phyloP scores from a whole-genome alignment of 2,113 vertebrate genomes.

The Thalassoma bifasciatum region DNA sequence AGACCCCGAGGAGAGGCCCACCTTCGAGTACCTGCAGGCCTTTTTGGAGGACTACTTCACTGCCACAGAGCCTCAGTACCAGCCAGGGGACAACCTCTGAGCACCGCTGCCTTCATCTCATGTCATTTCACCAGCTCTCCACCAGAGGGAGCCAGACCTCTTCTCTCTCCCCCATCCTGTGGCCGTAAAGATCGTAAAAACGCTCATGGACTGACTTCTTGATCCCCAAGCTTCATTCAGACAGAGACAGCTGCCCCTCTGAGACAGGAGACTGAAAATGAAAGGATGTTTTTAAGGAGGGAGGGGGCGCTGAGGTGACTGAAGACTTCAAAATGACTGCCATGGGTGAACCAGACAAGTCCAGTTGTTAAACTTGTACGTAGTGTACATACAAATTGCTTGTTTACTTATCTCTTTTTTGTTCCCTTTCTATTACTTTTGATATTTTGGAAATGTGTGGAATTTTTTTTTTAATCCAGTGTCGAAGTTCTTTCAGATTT shows the following conservation, averaged over 20 bases:
- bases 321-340: slow-evolving; percentile 56
- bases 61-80: slow-evolving; percentile 99
- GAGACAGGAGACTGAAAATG: slow-evolving; percentile 40
- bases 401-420: slow-evolving; percentile 90
- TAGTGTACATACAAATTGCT: slow-evolving; percentile 98
- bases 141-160: slow-evolving; percentile 66
- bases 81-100: slow-evolving; percentile 99
- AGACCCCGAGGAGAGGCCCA: slow-evolving; percentile 97
- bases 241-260: slow-evolving; percentile 14
- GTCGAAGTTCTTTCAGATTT: slow-evolving; percentile 57
- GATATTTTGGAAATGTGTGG: slow-evolving; percentile 74
- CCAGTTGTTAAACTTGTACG: slow-evolving; percentile 86
- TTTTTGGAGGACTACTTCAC: slow-evolving; percentile 99
- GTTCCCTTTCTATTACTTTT: slow-evolving; percentile 81
- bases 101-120: slow-evolving; percentile 50
- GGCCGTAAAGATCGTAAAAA: slow-evolving; percentile 47
- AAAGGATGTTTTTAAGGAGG: slow-evolving; percentile 45
- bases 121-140: slow-evolving; percentile 51
- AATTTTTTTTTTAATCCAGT: slow-evolving; percentile 59
- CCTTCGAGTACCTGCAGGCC: slow-evolving; percentile 98
- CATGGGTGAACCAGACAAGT: slow-evolving; percentile 78
- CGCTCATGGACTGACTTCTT: slow-evolving; percentile 61
- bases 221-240: slow-evolving; percentile 55
- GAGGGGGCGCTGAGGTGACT: slow-evolving; percentile 15
- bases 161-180: slow-evolving; percentile 41